Base-by-base conservation (phyloP, 2,113 vertebrate genomes). In the Geococcyx californianus region DNA sequence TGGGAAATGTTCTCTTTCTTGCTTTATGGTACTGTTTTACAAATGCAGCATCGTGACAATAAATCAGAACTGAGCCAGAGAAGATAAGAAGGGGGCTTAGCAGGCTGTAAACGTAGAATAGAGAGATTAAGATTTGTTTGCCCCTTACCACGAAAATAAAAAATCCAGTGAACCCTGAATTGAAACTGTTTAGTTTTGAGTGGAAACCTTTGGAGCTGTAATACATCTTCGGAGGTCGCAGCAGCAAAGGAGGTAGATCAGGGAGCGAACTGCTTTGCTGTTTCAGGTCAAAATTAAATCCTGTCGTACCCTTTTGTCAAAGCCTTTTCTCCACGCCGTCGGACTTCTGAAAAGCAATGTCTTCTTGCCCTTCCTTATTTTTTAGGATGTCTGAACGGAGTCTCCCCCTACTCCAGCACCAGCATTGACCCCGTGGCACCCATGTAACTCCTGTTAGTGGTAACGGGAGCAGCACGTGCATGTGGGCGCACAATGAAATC, bases 1-100 rank as follows among this genome's bases (percentile, higher is more conserved):
- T 98, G 97, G 96, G 95, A 98, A 97, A 89, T 90, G 91, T 97
- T 98, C 75, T 73, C 91, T 95, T 97, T 88, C 79, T 96, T 95
- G 86, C 83, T 97, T 97, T 89, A 93, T 88, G 78, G 93, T 87
- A 81, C 91, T 93, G 72, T 95, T 96, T 93, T 95, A 95, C 91
- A 97, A 96, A 97, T 96, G 91, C 95, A 94, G 89, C 44, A 2
- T 29, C 7, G 51, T 83, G 90, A 87, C 29, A 26, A 95, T 98
- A 98, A 98, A 98, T 98, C 96, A 97, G 64, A 67, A 62, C 78
- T 29, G 34, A 95, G 94, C 56, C 87, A 75, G 89, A 34, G 81
- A 84, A 97, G 96, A 96, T 95, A 95, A 97, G 97, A 95, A 95
- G 77, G 92, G 77, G 79, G 70, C 79, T 89, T 96, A 96, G 80